Evolutionary conservation across 2,888 invertebrate genomes (phyloP).

Genomic region (Cryptocheilus praepositus): DNA sequence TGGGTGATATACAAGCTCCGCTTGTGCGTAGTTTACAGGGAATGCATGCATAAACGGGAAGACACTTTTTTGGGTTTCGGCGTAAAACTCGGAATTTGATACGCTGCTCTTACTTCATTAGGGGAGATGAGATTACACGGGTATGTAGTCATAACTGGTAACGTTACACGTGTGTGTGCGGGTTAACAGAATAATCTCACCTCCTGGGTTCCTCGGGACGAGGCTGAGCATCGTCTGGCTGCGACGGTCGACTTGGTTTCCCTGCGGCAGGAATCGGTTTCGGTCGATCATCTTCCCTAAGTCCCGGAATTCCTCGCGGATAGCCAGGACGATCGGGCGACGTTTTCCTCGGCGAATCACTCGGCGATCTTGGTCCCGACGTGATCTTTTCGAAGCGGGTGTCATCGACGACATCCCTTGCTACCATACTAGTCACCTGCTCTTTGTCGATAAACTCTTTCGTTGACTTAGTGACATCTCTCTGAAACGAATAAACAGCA

Average conservation of each 20-base stretch:
- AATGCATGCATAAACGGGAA: too few relatives aligned
- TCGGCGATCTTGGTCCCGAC: constrained; percentile 41
- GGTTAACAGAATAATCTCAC: constrained; percentile 36
- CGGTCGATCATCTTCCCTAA: constrained; percentile 66
- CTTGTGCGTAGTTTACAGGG: too few relatives aligned
- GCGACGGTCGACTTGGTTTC: constrained; percentile 62
- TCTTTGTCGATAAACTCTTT: constrained; percentile 63
- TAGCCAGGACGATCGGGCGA: constrained; percentile 62
- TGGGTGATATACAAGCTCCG: not conserved
- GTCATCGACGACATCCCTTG: constrained; percentile 66
- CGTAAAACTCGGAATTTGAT: too few relatives aligned
- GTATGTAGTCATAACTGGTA: too few relatives aligned
- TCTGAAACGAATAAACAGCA: constrained; percentile 47
- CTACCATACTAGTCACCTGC: constrained; percentile 67
- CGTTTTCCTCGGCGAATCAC: constrained; percentile 51
- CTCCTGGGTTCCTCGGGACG: constrained; percentile 34
- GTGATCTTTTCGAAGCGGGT: constrained; percentile 56
- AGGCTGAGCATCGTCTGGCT: constrained; percentile 13
- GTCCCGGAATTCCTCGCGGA: constrained; percentile 65
- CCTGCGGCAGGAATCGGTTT: constrained; percentile 65
- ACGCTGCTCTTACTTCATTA: too few relatives aligned
- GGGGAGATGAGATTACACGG: too few relatives aligned
- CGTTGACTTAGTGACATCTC: constrained; percentile 68
- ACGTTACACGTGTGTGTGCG: too few relatives aligned
- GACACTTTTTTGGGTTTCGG: too few relatives aligned